A percentile compares a stretch with the other conserved stretches of the same genome.
Evolutionary conservation across 2,113 vertebrate genomes (phyloP).

Genomic region (Megaleporinus macrocephalus): DNA sequence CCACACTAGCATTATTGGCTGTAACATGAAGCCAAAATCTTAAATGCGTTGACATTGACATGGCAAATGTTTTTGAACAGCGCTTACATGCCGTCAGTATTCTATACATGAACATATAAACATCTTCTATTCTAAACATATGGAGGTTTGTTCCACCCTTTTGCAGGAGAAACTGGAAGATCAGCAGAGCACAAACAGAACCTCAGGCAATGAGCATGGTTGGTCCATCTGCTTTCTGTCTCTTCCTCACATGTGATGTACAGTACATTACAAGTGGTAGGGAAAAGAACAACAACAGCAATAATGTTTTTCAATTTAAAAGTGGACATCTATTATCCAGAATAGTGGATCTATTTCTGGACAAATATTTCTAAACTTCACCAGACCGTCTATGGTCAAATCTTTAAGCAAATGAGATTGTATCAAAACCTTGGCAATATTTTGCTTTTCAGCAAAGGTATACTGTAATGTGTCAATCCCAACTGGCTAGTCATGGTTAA

Average conservation of each 20-base stretch:
- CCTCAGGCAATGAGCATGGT: constrained; percentile 8
- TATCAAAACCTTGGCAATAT: too few relatives aligned
- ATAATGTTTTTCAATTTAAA: too few relatives aligned
- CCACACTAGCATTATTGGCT: too few relatives aligned
- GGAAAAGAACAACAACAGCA: not conserved
- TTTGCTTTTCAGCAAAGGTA: too few relatives aligned
- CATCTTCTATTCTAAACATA: too few relatives aligned
- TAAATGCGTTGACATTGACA: not conserved
- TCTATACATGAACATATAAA: not conserved
- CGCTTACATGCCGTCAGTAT: not conserved
- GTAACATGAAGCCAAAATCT: not conserved
- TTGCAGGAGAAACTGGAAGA: not conserved
- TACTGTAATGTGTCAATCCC: not conserved
- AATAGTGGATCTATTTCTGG: too few relatives aligned
- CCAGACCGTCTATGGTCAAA: too few relatives aligned
- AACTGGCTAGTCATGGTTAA: not conserved
- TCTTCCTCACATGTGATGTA: not conserved
- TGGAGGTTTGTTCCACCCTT: not conserved
- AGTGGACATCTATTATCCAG: too few relatives aligned
- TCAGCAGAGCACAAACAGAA: not conserved
- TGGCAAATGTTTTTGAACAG: not conserved
- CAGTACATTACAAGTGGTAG: constrained; percentile 3
- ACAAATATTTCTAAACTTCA: too few relatives aligned
- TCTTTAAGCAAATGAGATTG: too few relatives aligned
- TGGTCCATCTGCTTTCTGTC: constrained; percentile 1